These are phyloP conservation scores for Yponomeuta malinellus DNA, from an alignment of 2,888 invertebrate genomes.

Conservation along the genomic window DNA sequence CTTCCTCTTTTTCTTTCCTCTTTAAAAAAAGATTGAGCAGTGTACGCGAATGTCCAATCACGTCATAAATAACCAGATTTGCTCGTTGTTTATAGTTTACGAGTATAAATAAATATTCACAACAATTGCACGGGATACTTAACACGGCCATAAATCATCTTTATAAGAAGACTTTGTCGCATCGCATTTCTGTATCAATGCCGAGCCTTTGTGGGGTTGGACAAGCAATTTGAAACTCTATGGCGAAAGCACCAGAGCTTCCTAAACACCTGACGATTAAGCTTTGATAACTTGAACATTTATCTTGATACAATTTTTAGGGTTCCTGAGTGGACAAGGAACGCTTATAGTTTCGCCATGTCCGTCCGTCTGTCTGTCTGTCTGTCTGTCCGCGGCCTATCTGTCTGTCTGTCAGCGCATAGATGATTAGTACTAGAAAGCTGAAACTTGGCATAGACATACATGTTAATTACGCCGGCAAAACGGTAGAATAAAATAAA, in stretches of 20 bases:
- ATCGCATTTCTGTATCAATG: conserved; percentile 50
- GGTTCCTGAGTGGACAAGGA: too few relatives aligned
- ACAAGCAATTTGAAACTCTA: conserved; percentile 46
- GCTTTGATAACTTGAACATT: conserved; percentile 5
- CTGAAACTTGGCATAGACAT: too few relatives aligned
- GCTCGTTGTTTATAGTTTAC: conserved; percentile 72
- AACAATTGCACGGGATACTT: conserved; percentile 73
- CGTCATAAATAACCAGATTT: conserved; percentile 72
- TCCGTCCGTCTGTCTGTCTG: too few relatives aligned
- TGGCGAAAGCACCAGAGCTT: conserved; percentile 18
- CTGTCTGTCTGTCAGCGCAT: too few relatives aligned
- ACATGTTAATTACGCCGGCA: too few relatives aligned
- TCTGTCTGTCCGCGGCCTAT: too few relatives aligned
- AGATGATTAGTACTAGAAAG: too few relatives aligned
- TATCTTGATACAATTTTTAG: background rate
- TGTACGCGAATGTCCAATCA: conserved; percentile 66
- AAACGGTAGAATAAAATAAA: too few relatives aligned
- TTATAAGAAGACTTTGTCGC: conserved; percentile 73
- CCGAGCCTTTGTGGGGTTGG: conserved; percentile 28
- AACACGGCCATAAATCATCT: conserved; percentile 70
- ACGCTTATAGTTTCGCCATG: too few relatives aligned
- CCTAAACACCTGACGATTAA: background rate
- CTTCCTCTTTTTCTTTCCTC: conserved; percentile 13
- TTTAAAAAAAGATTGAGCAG: conserved; percentile 35
- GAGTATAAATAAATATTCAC: conserved; percentile 72